Evolutionary conservation across 2,797 vertebrate genomes (phyloP).

Genomic region (Cuniculus paca): DNA sequence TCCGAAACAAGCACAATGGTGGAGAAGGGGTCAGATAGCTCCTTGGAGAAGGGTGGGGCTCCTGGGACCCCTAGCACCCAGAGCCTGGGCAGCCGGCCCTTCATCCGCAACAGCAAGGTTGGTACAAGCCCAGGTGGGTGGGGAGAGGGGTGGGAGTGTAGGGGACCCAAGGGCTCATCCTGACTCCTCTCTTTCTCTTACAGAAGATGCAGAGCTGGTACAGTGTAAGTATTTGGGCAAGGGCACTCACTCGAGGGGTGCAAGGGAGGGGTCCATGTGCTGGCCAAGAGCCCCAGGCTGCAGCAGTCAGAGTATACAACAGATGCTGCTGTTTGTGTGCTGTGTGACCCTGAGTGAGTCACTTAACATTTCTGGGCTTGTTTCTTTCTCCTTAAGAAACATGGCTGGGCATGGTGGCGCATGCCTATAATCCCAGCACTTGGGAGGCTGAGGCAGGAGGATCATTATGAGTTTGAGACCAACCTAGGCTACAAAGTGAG

Average conservation of each 20-base stretch:
- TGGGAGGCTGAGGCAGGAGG: too few species aligned
- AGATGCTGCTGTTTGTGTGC: not conserved
- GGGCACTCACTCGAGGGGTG: not conserved
- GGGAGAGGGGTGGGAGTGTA: rapidly evolving
- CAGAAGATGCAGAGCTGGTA: conserved; percentile 99
- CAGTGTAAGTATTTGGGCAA: conserved; percentile 92
- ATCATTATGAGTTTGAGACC: too few species aligned
- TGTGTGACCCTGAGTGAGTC: not conserved
- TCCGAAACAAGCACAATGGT: conserved; percentile 83
- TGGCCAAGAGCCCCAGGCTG: not conserved
- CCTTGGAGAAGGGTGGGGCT: conserved; percentile 77
- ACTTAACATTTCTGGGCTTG: not conserved
- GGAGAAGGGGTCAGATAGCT: conserved; percentile 86
- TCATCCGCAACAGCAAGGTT: conserved; percentile 95
- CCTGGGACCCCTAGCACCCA: conserved; percentile 90
- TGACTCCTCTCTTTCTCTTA: conserved; percentile 83
- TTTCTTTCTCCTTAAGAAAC: not conserved
- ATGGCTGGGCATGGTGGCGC: too few species aligned
- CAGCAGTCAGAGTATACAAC: not conserved
- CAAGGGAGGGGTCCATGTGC: not conserved
- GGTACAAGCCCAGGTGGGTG: not conserved
- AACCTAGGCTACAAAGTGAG: too few species aligned
- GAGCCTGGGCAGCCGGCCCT: conserved; percentile 92
- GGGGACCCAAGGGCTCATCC: not conserved
- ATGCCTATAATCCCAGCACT: too few species aligned